Percentiles rank a stretch among this genome's conserved stretches.
Conservation (phyloP, 2,797 vertebrate species). For the Enteromius trimaculatus region DNA sequence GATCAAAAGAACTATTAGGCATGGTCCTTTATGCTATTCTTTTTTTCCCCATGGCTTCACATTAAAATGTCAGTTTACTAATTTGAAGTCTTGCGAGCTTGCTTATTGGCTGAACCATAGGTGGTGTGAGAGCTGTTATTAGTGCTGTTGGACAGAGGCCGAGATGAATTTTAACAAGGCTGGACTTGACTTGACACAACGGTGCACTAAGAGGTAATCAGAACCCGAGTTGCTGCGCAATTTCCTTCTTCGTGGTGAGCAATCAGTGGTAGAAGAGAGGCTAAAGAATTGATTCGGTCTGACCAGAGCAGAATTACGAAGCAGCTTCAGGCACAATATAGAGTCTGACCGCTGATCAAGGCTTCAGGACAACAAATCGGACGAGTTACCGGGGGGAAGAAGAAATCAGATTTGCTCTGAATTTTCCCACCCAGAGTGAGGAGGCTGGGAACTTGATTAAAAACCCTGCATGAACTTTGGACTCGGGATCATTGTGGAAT, state of each 20-base stretch:
- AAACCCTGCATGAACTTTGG: conserved; percentile 57
- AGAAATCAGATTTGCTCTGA: conserved; percentile 59
- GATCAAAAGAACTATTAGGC: conserved; percentile 56
- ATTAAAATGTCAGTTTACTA: conserved; percentile 62
- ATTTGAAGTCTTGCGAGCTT: conserved; percentile 58
- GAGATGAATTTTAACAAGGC: conserved; percentile 79
- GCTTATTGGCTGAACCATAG: conserved; percentile 66
- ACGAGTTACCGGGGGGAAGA: conserved; percentile 35
- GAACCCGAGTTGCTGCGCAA: conserved; percentile 77
- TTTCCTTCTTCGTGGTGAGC: conserved; percentile 80
- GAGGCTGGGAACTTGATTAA: conserved; percentile 56
- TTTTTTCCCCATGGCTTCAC: conserved; percentile 49
- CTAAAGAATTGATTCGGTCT: conserved; percentile 81
- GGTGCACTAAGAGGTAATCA: conserved; percentile 84
- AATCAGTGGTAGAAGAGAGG: conserved; percentile 80
- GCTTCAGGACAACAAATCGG: conserved; percentile 73
- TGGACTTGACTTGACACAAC: conserved; percentile 74
- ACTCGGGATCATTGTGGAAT: conserved; percentile 42
- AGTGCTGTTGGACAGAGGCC: conserved; percentile 68
- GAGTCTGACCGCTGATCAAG: conserved; percentile 62
- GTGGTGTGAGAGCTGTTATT: conserved; percentile 72
- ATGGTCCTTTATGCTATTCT: conserved; percentile 47
- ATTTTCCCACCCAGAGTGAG: conserved; percentile 51
- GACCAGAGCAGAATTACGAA: conserved; percentile 62
- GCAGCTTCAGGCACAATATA: conserved; percentile 46